Base-by-base conservation (phyloP, 2,113 vertebrate species). In the Speoplatyrhinus poulsoni region DNA sequence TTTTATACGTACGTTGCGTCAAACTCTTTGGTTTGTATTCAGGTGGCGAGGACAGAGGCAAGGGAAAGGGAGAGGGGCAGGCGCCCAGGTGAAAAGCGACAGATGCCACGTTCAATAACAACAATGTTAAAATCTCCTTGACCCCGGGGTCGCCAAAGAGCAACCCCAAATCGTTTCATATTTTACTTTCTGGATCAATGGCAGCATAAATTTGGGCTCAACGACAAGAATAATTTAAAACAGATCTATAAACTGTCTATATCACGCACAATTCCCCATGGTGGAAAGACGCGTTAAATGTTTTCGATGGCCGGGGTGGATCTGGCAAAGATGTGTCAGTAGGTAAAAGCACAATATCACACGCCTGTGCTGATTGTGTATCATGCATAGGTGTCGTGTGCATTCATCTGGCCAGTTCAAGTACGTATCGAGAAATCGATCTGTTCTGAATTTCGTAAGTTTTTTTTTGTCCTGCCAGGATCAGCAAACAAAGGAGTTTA, bases 141-240 rank as follows among this genome's bases (percentile, higher is more conserved):
- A 98, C 96, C 97, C 85, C 74, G 77, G 74, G 95, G 96, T 98
- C 96, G 94, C 89, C 83, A 88, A 94, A 95, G 94, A 96, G 94
- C 96, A 95, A 95, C 94, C 95, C 93, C 93, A 94, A 96, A 95
- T 94, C 93, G 94, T 96, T 97, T 97, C 95, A 97, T 97, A 97
- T 96, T 99, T 98, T 98, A 94, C 94, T 94, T 93, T 94, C 93
- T 85, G 93, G 96, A 98, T 98, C 97, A 98, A 98, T 98, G 95
- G 92, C 81, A 86, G 94, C 94, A 97, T 98, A 96, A 96, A 98
- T 96, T 96, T 95, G 91, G 92, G 93, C 92, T 96, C 95, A 96
- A 95, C 96, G 96, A 96, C 95, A 98, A 96, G 94, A 95, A 96
- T 98, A 97, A 97, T 97, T 99, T 97, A 96, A 94, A 96, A 93